Percentiles rank a stretch among this genome's conserved stretches.
phyloP scores from a whole-genome alignment of 2,113 vertebrate genomes.

The Pomatorhinus ruficollis region DNA sequence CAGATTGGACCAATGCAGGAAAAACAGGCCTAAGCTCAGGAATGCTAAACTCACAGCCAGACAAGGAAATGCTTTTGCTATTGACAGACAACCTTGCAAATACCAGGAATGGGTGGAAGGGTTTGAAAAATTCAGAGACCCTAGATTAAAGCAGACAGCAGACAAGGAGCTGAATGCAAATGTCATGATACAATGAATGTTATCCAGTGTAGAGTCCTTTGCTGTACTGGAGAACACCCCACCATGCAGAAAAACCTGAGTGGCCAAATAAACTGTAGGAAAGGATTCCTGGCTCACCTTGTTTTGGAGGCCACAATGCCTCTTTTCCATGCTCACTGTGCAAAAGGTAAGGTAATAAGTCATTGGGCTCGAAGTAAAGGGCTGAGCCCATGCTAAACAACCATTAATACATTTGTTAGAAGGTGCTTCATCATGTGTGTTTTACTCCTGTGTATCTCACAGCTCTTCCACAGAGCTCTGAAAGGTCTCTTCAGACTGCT shows the following conservation, averaged over 20 bases:
- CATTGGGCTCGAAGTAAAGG: not conserved
- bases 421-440: rapidly evolving
- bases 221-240: not conserved
- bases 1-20: not conserved
- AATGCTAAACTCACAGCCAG: not conserved
- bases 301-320: not conserved
- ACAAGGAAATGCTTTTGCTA: not conserved
- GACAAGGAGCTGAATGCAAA: not conserved
- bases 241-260: not conserved
- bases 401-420: not conserved
- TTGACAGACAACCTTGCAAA: not conserved
- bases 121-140: not conserved
- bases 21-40: not conserved
- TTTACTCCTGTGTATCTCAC: not conserved
- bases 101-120: not conserved
- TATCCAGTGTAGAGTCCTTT: not conserved
- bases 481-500: not conserved
- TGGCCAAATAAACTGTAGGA: not conserved
- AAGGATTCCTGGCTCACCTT: not conserved
- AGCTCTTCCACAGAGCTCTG: not conserved
- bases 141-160: not conserved
- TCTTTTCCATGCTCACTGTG: not conserved
- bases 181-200: not conserved
- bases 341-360: not conserved
- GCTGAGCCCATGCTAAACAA: not conserved